Percentiles rank a stretch among this genome's conserved stretches.
Conservation (phyloP, 2,113 vertebrate genomes). For the Galemys pyrenaicus region DNA sequence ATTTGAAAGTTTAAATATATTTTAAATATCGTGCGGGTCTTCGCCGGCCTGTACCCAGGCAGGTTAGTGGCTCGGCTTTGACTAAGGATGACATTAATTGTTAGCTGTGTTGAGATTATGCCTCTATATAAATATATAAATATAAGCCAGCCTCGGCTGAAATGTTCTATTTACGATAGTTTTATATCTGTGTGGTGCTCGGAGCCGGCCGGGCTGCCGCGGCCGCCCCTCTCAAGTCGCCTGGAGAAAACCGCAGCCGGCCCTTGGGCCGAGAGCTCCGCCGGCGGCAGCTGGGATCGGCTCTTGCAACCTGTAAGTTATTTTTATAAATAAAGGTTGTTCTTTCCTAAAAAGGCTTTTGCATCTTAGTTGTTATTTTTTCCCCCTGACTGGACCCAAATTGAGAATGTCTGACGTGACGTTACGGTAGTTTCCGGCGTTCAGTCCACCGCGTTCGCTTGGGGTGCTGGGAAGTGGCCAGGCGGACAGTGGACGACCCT, state of each 20-base stretch:
- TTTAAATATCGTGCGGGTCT: conserved; percentile 81
- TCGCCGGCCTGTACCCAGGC: conserved; percentile 74
- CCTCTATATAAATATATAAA: conserved; percentile 41
- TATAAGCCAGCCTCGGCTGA: conserved; percentile 62
- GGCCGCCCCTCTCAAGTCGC: too few relatives aligned
- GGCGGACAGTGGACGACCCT: too few relatives aligned
- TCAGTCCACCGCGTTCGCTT: too few relatives aligned
- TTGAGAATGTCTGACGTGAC: too few relatives aligned
- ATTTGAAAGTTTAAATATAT: conserved; percentile 85
- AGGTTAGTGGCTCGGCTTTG: conserved; percentile 68
- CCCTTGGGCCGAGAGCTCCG: too few relatives aligned
- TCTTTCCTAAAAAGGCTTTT: conserved; percentile 11
- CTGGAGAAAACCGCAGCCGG: too few relatives aligned
- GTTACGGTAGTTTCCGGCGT: too few relatives aligned
- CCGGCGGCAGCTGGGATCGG: too few relatives aligned
- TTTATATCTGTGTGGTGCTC: conserved; percentile 65
- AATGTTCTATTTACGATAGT: conserved; percentile 70
- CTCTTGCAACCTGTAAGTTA: conserved; percentile 86
- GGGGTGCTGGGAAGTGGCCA: too few relatives aligned
- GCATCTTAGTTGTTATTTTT: not conserved
- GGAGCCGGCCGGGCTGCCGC: conserved; percentile 42
- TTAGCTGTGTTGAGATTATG: conserved; percentile 67
- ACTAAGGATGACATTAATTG: conserved; percentile 63
- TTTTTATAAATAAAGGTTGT: conserved; percentile 86
- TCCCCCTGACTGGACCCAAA: not conserved